Percentiles rank a stretch among this genome's conserved stretches.
Evolutionary conservation across 2,888 invertebrate genomes (phyloP).

Genomic region (Sesia bembeciformis): DNA sequence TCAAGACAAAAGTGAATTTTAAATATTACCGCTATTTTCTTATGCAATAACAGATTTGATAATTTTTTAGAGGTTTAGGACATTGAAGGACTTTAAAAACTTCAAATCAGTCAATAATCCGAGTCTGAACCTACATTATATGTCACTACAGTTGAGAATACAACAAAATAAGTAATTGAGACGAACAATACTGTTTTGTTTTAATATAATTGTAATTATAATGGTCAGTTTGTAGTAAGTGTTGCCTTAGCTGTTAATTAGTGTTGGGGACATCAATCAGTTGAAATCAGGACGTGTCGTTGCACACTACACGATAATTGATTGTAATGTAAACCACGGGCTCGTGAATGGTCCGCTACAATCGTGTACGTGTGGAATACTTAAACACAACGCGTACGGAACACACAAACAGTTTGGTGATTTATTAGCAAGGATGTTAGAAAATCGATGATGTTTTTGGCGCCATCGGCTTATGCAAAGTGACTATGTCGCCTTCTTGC

Average conservation of each 20-base stretch:
- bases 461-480: not conserved
- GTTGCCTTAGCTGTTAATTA: conserved; percentile 7
- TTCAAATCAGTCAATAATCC: too few relatives aligned
- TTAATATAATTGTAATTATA: too few relatives aligned
- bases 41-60: too few relatives aligned
- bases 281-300: conserved; percentile 27
- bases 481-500: not conserved
- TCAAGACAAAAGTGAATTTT: too few relatives aligned
- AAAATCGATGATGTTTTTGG: not conserved
- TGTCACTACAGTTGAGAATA: too few relatives aligned
- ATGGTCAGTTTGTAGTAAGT: too few relatives aligned
- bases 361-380: conserved; percentile 27
- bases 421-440: conserved; percentile 21
- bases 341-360: conserved; percentile 43
- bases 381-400: conserved; percentile 11
- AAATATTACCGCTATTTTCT: too few relatives aligned
- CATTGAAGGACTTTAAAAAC: too few relatives aligned
- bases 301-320: conserved; percentile 25
- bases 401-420: conserved; percentile 13
- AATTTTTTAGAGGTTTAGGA: too few relatives aligned
- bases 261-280: conserved; percentile 8
- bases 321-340: conserved; percentile 46
- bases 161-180: too few relatives aligned
- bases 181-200: too few relatives aligned
- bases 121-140: too few relatives aligned